Percentiles rank a stretch among this genome's conserved stretches.
These are phyloP conservation scores for Sisyra nigra DNA, from an alignment of 2,888 invertebrate species.

Conservation along the genomic window DNA sequence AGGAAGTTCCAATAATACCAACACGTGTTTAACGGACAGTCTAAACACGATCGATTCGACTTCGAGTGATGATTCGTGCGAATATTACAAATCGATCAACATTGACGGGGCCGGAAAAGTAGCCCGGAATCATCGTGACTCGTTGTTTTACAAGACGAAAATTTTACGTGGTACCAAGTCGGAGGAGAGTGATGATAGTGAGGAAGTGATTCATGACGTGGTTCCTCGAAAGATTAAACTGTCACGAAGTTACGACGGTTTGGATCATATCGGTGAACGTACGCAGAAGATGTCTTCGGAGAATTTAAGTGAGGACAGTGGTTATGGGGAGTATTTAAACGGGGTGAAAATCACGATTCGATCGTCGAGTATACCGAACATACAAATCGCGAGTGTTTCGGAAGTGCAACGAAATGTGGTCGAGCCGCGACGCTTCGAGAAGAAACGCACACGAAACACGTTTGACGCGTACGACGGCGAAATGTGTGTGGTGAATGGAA, in stretches of 20 bases:
- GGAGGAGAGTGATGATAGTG: constrained; percentile 19
- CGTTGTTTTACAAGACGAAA: constrained; percentile 19
- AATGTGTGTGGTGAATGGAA: constrained; percentile 18
- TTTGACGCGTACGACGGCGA: constrained; percentile 24
- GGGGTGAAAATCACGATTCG: constrained; percentile 18
- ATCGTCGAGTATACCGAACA: constrained; percentile 30
- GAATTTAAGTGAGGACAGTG: constrained; percentile 67
- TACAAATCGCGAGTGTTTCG: constrained; percentile 16
- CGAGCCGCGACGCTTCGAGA: constrained; percentile 9
- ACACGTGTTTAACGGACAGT: constrained; percentile 19
- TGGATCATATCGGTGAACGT: constrained; percentile 16
- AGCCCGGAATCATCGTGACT: constrained; percentile 14
- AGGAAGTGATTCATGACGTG: constrained; percentile 20
- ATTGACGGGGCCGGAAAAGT: constrained; percentile 17
- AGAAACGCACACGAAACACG: constrained; percentile 9
- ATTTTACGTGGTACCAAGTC: constrained; percentile 16
- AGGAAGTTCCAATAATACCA: constrained; percentile 30
- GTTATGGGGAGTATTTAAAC: constrained; percentile 45
- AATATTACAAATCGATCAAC: constrained; percentile 21
- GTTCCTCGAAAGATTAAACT: constrained; percentile 21
- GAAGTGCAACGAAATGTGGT: constrained; percentile 14
- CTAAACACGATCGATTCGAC: constrained; percentile 21
- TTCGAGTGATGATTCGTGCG: constrained; percentile 1
- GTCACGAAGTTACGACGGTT: constrained; percentile 28
- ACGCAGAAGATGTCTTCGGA: constrained; percentile 46